Evolutionary conservation across 2,888 invertebrate genomes (phyloP).

Genomic region (Holacanthella duospinosa): DNA sequence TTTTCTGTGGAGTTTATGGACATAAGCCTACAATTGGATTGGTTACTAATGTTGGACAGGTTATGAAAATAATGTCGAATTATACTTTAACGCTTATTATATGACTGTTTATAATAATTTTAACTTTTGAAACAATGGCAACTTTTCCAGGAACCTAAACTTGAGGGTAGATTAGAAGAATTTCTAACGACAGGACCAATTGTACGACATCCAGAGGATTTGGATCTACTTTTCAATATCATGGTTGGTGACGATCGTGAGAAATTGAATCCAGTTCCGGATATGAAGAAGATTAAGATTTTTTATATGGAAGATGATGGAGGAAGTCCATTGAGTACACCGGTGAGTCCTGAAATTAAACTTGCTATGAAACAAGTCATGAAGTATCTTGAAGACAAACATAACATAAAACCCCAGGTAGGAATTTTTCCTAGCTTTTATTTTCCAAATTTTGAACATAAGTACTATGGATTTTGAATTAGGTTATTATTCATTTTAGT

Average conservation of each 20-base stretch:
- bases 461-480: not conserved
- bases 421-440: no score
- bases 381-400: constrained; percentile 51
- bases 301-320: constrained; percentile 75
- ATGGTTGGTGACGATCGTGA: constrained; percentile 50
- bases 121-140: not conserved
- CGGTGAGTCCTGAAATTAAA: constrained; percentile 63
- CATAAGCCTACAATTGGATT: constrained; percentile 67
- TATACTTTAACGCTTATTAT: no score
- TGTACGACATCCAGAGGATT: constrained; percentile 73
- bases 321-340: constrained; percentile 57
- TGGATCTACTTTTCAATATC: constrained; percentile 61
- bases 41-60: constrained; percentile 71
- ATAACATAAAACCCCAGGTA: constrained; percentile 49
- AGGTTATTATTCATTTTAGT: constrained; percentile 15
- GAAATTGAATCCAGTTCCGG: constrained; percentile 41
- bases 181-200: constrained; percentile 76
- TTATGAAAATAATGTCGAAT: no score
- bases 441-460: no score
- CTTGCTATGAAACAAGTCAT: constrained; percentile 53
- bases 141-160: constrained; percentile 39
- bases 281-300: constrained; percentile 56
- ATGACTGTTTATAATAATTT: not conserved
- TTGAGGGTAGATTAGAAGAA: constrained; percentile 42
- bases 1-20: constrained; percentile 79